A percentile compares a stretch with the other conserved stretches of the same genome.
These are phyloP conservation scores for Drosophila aff. DNA, from an alignment of 1,140 invertebrate species.

Conservation along the genomic window DNA sequence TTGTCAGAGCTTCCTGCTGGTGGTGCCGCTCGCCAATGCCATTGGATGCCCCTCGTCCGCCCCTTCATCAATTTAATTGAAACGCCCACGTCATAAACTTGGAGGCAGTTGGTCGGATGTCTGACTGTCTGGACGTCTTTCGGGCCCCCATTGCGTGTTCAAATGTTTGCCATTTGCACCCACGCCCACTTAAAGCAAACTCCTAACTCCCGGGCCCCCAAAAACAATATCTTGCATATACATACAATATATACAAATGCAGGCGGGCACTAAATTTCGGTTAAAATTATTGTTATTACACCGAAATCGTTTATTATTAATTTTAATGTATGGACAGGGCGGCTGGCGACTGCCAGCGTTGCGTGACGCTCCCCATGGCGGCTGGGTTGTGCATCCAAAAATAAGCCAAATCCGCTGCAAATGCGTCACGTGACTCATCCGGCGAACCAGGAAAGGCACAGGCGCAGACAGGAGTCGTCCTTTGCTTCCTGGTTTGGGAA, in stretches of 20 bases:
- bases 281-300: constrained; percentile 82
- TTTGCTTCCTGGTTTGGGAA: constrained; percentile 54
- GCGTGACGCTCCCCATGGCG: constrained; percentile 64
- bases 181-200: constrained; percentile 65
- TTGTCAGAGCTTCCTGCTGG: constrained; percentile 71
- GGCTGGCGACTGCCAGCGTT: constrained; percentile 32
- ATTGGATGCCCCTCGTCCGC: constrained; percentile 2
- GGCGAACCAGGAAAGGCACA: constrained; percentile 4
- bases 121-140: constrained; percentile 30
- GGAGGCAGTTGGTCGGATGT: constrained; percentile 56
- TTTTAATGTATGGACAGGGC: constrained; percentile 73
- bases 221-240: constrained; percentile 32
- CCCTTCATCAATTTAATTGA: constrained; percentile 75
- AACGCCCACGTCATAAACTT: constrained; percentile 81
- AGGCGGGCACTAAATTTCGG: constrained; percentile 75
- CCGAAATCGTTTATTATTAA: constrained; percentile 83
- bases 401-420: constrained; percentile 60
- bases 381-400: constrained; percentile 63
- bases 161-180: constrained; percentile 81
- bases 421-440: constrained; percentile 79
- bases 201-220: constrained; percentile 48
- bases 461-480: constrained; percentile 42
- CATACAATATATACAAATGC: constrained; percentile 30
- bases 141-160: constrained; percentile 72
- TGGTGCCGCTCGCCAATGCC: constrained; percentile 23